Evolutionary conservation across 2,797 vertebrate genomes (phyloP).

Genomic region (Sus cebifrons): DNA sequence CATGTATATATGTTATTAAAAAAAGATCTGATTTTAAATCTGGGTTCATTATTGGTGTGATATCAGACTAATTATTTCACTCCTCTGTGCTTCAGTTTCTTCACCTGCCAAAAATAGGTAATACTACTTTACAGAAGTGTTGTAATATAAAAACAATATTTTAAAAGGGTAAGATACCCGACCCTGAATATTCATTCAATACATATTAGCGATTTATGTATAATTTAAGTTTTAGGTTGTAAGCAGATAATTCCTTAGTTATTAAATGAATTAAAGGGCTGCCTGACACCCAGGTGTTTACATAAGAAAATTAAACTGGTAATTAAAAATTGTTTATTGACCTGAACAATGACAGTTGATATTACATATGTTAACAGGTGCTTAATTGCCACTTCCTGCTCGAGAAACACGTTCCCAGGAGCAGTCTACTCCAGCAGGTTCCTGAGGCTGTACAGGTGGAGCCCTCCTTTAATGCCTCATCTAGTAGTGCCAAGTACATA

Average conservation of each 20-base stretch:
- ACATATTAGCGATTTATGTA: background rate
- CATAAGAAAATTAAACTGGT: conserved; percentile 48
- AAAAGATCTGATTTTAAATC: background rate
- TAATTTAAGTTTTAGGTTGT: conserved; percentile 46
- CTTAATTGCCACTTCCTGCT: conserved; percentile 91
- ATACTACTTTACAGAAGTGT: background rate
- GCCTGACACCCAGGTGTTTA: conserved; percentile 2
- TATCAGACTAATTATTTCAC: background rate
- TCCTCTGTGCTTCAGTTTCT: conserved; percentile 19
- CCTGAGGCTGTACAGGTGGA: conserved; percentile 91
- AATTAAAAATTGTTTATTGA: conserved; percentile 58
- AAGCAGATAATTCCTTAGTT: conserved; percentile 26
- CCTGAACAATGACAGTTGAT: conserved; percentile 47
- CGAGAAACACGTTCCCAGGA: conserved; percentile 89
- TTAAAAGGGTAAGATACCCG: background rate
- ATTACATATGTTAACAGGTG: conserved; percentile 85
- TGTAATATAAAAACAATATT: background rate
- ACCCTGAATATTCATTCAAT: conserved; percentile 20
- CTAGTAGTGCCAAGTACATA: background rate
- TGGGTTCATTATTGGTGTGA: background rate
- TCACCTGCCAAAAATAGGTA: background rate
- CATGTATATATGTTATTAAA: background rate
- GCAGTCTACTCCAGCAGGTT: conserved; percentile 87
- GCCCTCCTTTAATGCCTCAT: background rate
- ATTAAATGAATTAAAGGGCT: conserved; percentile 18